Evolutionary conservation across 1,140 invertebrate species (phyloP).

Genomic region (Drosophila bifasciata): DNA sequence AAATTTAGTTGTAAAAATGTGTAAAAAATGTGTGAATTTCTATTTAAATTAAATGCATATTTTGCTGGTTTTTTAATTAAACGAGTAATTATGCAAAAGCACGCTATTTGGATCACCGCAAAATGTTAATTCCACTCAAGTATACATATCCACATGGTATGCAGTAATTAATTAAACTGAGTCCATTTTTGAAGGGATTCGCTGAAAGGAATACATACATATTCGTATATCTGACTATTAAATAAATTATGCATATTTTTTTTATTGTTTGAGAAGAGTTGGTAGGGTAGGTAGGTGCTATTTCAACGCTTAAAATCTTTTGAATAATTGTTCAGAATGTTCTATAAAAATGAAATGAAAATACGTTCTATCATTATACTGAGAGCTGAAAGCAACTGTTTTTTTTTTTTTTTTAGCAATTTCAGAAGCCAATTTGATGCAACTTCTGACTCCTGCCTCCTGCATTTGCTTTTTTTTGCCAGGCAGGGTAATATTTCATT

Average conservation of each 20-base stretch:
- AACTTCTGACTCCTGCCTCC: no score
- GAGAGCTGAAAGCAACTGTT: no score
- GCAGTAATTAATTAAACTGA: slow-evolving; percentile 64
- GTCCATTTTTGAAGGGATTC: background rate
- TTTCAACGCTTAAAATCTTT: no score
- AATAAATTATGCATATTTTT: slow-evolving; percentile 31
- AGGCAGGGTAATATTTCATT: no score
- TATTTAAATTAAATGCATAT: slow-evolving; percentile 48
- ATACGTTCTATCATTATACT: no score
- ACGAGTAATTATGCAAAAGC: slow-evolving; percentile 65
- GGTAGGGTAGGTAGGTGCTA: no score
- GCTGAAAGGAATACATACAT: slow-evolving; percentile 1
- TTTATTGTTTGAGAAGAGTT: no score
- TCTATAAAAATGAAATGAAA: no score
- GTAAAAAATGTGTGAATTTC: slow-evolving; percentile 3
- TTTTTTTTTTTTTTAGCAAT: no score
- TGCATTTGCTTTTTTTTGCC: no score
- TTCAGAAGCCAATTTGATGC: no score
- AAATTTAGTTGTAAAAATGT: slow-evolving; percentile 24
- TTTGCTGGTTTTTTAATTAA: slow-evolving; percentile 64
- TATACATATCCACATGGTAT: background rate
- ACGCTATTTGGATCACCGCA: slow-evolving; percentile 46
- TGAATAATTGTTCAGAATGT: no score
- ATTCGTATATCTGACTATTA: background rate
- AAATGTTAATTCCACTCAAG: slow-evolving; percentile 53